phyloP scores from a whole-genome alignment of 2,113 vertebrate genomes.

The cat (Felis catus) region F.catus_Fca126_mat1.0 CM031411.1:37153501-37154000 shows the following conservation, averaged over 20 bases:
- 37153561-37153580: neutral
- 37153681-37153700: neutral
- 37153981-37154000: neutral
- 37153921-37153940: slow-evolving; percentile 66
- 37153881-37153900: slow-evolving; percentile 47
- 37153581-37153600: slow-evolving; percentile 45
- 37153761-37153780: slow-evolving; percentile 65
- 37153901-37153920: slow-evolving; percentile 33
- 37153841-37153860: slow-evolving; percentile 42
- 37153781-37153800: slow-evolving; percentile 55
- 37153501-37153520: neutral
- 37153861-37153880: slow-evolving; percentile 66
- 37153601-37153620: slow-evolving; percentile 10
- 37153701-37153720: slow-evolving; percentile 45
- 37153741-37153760: slow-evolving; percentile 66
- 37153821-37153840: slow-evolving; percentile 65
- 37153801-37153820: slow-evolving; percentile 52
- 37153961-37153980: slow-evolving; percentile 40
- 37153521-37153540: slow-evolving; percentile 36
- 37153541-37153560: neutral
- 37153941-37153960: slow-evolving; percentile 38
- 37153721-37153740: slow-evolving; percentile 55
- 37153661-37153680: slow-evolving; percentile 14
- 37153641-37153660: slow-evolving; percentile 8
- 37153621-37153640: slow-evolving; percentile 59